Conservation (phyloP, 1,140 invertebrate genomes). For the Bicyclus anynana region DNA sequence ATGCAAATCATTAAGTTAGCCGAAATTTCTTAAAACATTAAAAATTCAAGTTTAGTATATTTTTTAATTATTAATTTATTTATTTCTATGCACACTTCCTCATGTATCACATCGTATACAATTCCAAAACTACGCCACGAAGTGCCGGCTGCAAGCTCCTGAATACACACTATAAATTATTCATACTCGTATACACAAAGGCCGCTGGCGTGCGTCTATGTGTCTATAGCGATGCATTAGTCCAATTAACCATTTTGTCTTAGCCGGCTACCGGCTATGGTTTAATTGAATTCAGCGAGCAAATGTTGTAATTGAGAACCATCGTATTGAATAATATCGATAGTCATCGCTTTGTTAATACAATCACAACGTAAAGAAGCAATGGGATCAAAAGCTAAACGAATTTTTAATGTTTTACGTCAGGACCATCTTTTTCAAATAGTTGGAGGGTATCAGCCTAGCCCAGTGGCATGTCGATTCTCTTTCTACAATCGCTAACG, state of each 20-base stretch:
- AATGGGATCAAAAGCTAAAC: too few species aligned
- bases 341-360: too few species aligned
- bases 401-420: too few species aligned
- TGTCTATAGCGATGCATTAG: slow-evolving; percentile 7
- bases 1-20: too few species aligned
- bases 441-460: too few species aligned
- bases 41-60: too few species aligned
- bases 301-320: slow-evolving; percentile 4
- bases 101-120: not conserved
- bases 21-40: too few species aligned
- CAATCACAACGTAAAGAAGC: too few species aligned
- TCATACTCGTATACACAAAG: slow-evolving; percentile 7
- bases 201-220: slow-evolving; percentile 5
- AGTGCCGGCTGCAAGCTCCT: not conserved
- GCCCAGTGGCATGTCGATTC: too few species aligned
- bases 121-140: not conserved
- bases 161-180: slow-evolving; percentile 13
- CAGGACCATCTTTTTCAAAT: too few species aligned
- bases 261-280: slow-evolving; percentile 1
- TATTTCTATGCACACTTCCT: not conserved
- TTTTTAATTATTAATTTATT: too few species aligned
- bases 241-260: slow-evolving; percentile 13
- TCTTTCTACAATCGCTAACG: too few species aligned
- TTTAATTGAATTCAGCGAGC: not conserved
- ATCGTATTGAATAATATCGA: not conserved